Evolutionary conservation across 1,140 invertebrate species (phyloP).

Genomic region (Neodiprion fabricii): DNA sequence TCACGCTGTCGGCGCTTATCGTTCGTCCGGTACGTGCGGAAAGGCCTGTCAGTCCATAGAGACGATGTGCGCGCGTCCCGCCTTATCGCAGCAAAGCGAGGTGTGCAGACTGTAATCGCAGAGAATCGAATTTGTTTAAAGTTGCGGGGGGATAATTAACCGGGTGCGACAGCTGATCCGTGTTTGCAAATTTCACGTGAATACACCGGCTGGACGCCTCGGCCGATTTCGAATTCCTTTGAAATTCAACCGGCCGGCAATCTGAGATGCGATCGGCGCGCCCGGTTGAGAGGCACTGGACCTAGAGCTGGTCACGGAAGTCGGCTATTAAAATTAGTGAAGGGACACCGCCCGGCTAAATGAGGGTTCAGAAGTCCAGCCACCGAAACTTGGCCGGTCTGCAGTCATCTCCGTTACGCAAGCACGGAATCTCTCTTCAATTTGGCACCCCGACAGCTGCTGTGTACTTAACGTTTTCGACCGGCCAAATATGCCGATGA

Average conservation of each 20-base stretch:
- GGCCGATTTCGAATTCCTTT: not conserved
- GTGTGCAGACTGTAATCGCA: no score
- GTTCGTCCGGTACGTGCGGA: not conserved
- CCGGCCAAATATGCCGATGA: not conserved
- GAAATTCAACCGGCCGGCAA: not conserved
- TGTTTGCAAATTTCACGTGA: not conserved
- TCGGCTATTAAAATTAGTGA: conserved; percentile 7
- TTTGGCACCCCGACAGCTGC: not conserved
- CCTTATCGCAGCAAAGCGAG: no score
- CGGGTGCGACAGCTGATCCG: not conserved
- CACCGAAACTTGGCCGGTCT: not conserved
- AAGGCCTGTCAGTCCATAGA: not conserved
- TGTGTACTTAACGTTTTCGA: not conserved
- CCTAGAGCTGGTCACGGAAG: not conserved
- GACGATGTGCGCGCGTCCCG: not conserved
- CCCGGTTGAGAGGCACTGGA: not conserved
- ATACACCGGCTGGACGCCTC: not conserved
- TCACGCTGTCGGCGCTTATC: not conserved
- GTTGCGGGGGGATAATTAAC: not conserved
- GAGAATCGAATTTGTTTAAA: not conserved
- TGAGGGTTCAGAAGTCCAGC: not conserved
- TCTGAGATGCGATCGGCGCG: not conserved
- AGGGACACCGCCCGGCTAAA: conserved; percentile 3
- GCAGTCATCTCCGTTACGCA: not conserved
- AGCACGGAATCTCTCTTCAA: not conserved